phyloP scores from a whole-genome alignment of 1,140 invertebrate genomes.

The Olivierus martensii region DNA sequence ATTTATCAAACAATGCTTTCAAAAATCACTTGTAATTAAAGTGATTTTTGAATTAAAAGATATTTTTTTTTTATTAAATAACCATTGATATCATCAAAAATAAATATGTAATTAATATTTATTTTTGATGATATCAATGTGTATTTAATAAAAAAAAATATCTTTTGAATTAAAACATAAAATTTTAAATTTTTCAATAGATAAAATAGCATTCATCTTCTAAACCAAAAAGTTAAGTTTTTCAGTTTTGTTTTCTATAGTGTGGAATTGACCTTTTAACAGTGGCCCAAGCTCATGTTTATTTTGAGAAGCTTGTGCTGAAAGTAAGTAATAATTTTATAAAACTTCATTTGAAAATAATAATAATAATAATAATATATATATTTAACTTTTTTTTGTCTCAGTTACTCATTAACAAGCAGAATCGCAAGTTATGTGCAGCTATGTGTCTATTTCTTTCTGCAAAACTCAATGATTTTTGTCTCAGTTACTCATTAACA shows the following conservation, averaged over 20 bases:
- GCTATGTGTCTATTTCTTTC: conserved; percentile 85
- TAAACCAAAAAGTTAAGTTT: too few species aligned
- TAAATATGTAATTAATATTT: too few species aligned
- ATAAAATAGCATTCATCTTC: too few species aligned
- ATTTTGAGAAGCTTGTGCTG: conserved; percentile 91
- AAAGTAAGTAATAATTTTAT: conserved; percentile 28
- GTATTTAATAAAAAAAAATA: too few species aligned
- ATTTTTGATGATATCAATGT: too few species aligned
- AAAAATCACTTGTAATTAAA: too few species aligned
- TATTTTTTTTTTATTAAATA: too few species aligned
- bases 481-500: conserved; percentile 60
- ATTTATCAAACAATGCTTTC: too few species aligned
- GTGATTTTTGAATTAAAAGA: too few species aligned
- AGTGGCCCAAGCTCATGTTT: conserved; percentile 91
- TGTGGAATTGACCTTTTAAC: conserved; percentile 73
- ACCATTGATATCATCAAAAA: too few species aligned
- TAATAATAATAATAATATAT: background rate
- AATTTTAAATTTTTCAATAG: background rate
- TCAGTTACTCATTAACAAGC: conserved; percentile 40
- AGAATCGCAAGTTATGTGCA: conserved; percentile 87
- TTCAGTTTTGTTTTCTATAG: conserved; percentile 24
- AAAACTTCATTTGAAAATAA: background rate
- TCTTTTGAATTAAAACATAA: background rate
- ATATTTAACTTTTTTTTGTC: background rate
- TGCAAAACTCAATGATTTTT: conserved; percentile 79